Base-by-base conservation (phyloP, 2,888 invertebrate species). In the Gastracanthus pulcherrimus region DNA sequence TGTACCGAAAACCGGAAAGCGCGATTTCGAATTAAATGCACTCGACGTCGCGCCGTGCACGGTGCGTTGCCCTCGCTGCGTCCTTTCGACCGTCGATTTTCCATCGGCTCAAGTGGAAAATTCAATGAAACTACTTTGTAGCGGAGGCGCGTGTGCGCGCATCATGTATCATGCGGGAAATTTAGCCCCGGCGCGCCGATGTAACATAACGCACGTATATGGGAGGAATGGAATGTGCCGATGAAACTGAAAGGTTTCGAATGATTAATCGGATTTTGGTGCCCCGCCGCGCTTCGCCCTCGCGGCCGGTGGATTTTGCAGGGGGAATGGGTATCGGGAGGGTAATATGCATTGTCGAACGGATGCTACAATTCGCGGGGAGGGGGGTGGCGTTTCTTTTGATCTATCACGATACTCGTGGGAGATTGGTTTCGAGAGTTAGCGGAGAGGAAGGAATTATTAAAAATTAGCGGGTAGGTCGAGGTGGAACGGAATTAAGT, bases 211-310 rank as follows among this genome's bases (percentile, higher is more conserved):
- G n/a, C n/a, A n/a, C 70, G 55, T 1, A 16, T 29, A 48, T 29
- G 31, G 4, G n/a, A 6, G 6, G 16, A 34, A 45, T 45, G 67
- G 26, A 16, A 38, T 41, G 67, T n/a, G 41, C 19, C 71, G 66
- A 72, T 72, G 72, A 72, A 72, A 79, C 41, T 66, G 66, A 72
- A 79, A 79, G 72, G 66, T 67, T 79, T 79, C 66, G 72, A 23
- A 66, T 72, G 79, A 79, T 79, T 72, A 79, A 79, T 79, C 79
- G 72, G 72, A 79, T 79, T 72, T 72, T 45, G 34, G 26, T 31
- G 23, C 16, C 5, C 34, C 64, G 11, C 1, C 19, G 64, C 38
- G 29, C n/a, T 3, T 16, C 6, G 7, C 16, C 16, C 7, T 3
- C n/a, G n/a, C 48, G 26, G 23, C 0, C 7, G 41, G 16, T 41